Base-by-base conservation (phyloP, 2,888 invertebrate species). In the Julus scanicus region DNA sequence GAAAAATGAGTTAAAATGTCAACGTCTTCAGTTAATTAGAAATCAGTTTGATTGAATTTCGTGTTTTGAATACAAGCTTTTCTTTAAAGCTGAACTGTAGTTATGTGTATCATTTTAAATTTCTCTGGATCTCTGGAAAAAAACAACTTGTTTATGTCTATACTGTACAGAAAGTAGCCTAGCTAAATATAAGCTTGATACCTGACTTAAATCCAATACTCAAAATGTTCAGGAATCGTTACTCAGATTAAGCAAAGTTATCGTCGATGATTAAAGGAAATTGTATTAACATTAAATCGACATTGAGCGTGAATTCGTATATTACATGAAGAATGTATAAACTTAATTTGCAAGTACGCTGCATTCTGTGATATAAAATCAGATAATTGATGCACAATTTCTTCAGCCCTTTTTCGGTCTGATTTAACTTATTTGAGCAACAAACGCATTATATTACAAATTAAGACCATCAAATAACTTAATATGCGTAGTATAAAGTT, bases 11-110 rank as follows among this genome's bases (percentile, higher is more conserved):
- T 57, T 57, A n/a, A 17, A 53, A 57, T n/a, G 57, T 57, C 57
- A n/a, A 57, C 57, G 57, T 57, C 57, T 57, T 57, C 57, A n/a
- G 57, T 57, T 57, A 57, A 57, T 57, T 57, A 57, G 57, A 57
- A 57, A 57, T 57, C 57, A 57, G n/a, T 57, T 57, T 57, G 17
- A 57, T 57, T n/a, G n/a, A 57, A n/a, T 57, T 57, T 8, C 57
- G 57, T 57, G 57, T n/a, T 2, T n/a, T n/a, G 57, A 57, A 57
- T 57, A 57, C 53, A 8, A 15, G 57, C 4, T 57, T 57, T 57
- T 13, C 57, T 57, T 4, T 57, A 57, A 57, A n/a, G 57, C 4
- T 57, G 57, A 57, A 13, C 2, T 0, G 29, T 29, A 29, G 29
- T 29, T 29, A 29, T 29, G 29, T 29, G 29, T 29, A 29, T 29